Evolutionary conservation across 1,140 invertebrate genomes (phyloP).

Genomic region (Drosophila pruinosa): DNA sequence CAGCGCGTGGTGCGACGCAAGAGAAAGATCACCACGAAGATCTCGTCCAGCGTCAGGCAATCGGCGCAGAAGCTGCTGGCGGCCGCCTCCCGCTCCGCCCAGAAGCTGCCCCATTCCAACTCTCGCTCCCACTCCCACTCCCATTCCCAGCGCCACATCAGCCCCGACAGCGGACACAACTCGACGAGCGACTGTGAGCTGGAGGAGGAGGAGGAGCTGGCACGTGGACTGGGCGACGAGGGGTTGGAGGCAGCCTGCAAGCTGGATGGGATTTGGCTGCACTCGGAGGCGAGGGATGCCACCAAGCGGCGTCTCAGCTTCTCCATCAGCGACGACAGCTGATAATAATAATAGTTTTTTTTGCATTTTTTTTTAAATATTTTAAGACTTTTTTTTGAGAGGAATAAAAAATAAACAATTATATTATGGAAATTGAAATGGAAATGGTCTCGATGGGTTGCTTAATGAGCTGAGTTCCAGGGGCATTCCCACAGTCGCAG

Average conservation of each 20-base stretch:
- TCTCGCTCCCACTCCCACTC: not conserved
- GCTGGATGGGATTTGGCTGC: slow-evolving; percentile 60
- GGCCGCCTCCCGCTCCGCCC: slow-evolving; percentile 38
- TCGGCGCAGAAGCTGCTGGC: slow-evolving; percentile 71
- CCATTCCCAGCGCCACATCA: slow-evolving; percentile 55
- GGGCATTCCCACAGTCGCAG: slow-evolving; percentile 27
- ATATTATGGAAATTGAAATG: slow-evolving; percentile 19
- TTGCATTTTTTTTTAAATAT: slow-evolving; percentile 38
- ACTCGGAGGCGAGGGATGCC: slow-evolving; percentile 46
- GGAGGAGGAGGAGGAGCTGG: slow-evolving; percentile 30
- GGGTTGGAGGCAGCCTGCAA: slow-evolving; percentile 52
- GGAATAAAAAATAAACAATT: slow-evolving; percentile 27
- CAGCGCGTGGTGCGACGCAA: slow-evolving; percentile 77
- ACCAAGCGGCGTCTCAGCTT: slow-evolving; percentile 78
- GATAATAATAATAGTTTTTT: slow-evolving; percentile 40
- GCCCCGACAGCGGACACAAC: slow-evolving; percentile 80
- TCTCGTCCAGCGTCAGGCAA: slow-evolving; percentile 61
- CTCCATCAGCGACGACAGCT: slow-evolving; percentile 48
- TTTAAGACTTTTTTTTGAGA: slow-evolving; percentile 33
- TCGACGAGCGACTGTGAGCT: slow-evolving; percentile 72
- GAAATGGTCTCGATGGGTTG: not conserved
- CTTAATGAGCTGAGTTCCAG: slow-evolving; percentile 11
- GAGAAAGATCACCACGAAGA: slow-evolving; percentile 63
- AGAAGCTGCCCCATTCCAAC: slow-evolving; percentile 23
- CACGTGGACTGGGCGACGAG: slow-evolving; percentile 35